A percentile compares a stretch with the other conserved stretches of the same genome.
phyloP scores from a whole-genome alignment of 2,888 invertebrate species.

The Eumacrocentrus americanus region DNA sequence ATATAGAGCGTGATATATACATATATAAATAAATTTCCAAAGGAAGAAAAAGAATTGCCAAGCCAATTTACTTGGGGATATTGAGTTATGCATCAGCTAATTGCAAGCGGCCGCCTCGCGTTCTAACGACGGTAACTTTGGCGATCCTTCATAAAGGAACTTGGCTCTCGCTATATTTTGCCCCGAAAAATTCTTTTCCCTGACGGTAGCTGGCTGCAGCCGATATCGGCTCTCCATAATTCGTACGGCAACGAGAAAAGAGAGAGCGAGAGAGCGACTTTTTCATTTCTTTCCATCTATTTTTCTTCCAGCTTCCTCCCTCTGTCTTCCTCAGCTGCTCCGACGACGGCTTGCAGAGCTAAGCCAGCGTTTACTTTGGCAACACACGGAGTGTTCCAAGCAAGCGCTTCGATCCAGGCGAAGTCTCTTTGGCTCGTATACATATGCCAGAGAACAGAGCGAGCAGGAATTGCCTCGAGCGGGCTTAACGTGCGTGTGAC shows the following conservation, averaged over 20 bases:
- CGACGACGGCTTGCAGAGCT: too few relatives aligned
- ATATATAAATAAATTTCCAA: background rate
- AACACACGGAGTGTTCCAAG: conserved; percentile 14
- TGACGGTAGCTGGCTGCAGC: background rate
- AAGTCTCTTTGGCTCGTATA: background rate
- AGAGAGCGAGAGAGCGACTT: background rate
- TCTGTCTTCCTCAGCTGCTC: background rate
- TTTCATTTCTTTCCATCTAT: conserved; percentile 11
- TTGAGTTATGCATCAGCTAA: conserved; percentile 42
- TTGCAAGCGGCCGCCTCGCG: conserved; percentile 32
- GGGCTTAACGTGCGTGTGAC: conserved; percentile 23
- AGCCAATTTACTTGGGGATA: conserved; percentile 37
- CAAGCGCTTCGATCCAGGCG: too few relatives aligned
- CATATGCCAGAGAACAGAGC: background rate
- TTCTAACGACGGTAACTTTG: conserved; percentile 15
- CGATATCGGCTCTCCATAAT: conserved; percentile 27
- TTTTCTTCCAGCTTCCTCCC: background rate
- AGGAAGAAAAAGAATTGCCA: conserved; percentile 19
- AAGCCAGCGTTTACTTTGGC: conserved; percentile 22
- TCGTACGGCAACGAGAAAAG: conserved; percentile 1
- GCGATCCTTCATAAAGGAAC: conserved; percentile 21
- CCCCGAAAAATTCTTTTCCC: background rate
- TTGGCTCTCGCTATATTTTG: background rate
- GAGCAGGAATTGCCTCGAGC: conserved; percentile 4
- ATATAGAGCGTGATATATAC: conserved; percentile 24